Evolutionary conservation across 2,113 vertebrate species (phyloP), one percentile per base, ranked within the genome.

Genomic region (Cettia cetti): DNA sequence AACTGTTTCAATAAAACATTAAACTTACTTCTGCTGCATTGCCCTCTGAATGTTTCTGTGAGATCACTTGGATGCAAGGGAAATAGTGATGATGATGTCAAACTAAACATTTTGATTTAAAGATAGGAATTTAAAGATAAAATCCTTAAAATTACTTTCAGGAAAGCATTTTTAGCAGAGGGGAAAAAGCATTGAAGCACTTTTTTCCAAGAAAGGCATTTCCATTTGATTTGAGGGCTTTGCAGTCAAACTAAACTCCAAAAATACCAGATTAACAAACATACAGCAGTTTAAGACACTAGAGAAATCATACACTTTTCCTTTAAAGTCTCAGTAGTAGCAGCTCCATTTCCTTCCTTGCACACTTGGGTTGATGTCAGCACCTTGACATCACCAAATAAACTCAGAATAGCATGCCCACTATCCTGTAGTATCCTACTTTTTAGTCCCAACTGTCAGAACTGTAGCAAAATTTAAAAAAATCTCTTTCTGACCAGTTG

Each of bases 1-100:
- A 90, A 69, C 30, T 72, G 44, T 82, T 96, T 59, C 90, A 71
- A 89, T 77, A 83, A 92, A 95, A 84, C 28, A 49, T 49, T 81
- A 87, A 7, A 93, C 87, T 91, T 89, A 92, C 24, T 95, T 85
- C 70, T 85, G 50, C 78, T 65, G 64, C 76, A 82, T 23, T 65
- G 76, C 52, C 49, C 37, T 81, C 68, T 6, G 8, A 77, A 60
- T 68, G 82, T 52, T 90, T 94, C 79, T 76, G 45, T 81, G 54
- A 70, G 53, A 89, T 77, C 69, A 68, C 13, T 56, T 69, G 28
- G 72, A 72, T 72, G 75, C 69, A 74, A 50, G 64, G 27, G 57
- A 95, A 96, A 90, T 19, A 5, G 61, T 39, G 21, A 90, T 35
- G 31, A 87, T 82, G 45, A 84, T 72, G 50, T 70, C 92, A 87